Percentiles rank a stretch among this genome's conserved stretches.
phyloP scores from a whole-genome alignment of 2,797 vertebrate species.

The Enteromius trimaculatus region DNA sequence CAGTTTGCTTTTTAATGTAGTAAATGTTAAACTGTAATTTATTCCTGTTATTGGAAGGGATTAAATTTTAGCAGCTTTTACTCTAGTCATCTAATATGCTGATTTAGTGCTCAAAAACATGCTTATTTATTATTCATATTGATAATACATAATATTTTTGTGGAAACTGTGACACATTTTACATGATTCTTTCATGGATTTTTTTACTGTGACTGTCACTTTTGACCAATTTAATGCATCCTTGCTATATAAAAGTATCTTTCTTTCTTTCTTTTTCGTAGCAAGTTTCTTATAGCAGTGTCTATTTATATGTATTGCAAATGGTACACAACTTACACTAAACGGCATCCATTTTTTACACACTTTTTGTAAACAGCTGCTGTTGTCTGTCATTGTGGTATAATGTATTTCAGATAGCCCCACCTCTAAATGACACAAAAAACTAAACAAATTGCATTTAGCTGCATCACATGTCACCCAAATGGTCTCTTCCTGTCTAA shows the following conservation, averaged over 20 bases:
- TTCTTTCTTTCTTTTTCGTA: no score
- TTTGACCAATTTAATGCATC: not conserved
- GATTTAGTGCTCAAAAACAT: not conserved
- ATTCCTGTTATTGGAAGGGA: not conserved
- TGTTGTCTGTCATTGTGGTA: not conserved
- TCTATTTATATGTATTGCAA: not conserved
- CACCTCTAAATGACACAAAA: not conserved
- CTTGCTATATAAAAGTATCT: not conserved
- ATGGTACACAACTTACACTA: not conserved
- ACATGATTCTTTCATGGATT: not conserved
- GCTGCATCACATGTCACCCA: not conserved
- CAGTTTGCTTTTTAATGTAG: not conserved
- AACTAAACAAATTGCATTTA: not conserved
- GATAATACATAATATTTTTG: not conserved
- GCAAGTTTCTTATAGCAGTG: no score
- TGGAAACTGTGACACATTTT: not conserved
- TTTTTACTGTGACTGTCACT: not conserved
- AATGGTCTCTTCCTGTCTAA: slow-evolving; percentile 1
- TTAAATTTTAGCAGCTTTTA: not conserved
- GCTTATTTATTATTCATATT: not conserved
- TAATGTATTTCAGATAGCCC: not conserved
- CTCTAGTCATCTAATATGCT: not conserved
- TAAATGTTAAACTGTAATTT: not conserved
- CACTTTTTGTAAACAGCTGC: not conserved
- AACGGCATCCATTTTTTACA: not conserved